Base-by-base conservation (phyloP, 2,888 invertebrate species). In the Prosopocoilus inquinatus region DNA sequence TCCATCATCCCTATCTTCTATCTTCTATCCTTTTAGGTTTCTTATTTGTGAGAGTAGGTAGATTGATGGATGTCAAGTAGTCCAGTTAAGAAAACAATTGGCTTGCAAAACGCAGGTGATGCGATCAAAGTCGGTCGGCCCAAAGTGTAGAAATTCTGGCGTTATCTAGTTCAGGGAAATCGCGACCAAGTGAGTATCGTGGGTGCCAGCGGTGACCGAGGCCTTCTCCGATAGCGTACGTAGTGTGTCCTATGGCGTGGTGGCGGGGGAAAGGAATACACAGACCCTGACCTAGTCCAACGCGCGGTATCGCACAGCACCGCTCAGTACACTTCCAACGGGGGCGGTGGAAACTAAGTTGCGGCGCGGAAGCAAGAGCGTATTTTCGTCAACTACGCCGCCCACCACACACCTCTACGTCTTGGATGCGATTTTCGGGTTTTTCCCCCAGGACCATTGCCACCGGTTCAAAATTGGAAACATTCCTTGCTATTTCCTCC, bases 231-330 rank as follows among this genome's bases (percentile, higher is more conserved):
- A 60, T 60, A 61, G 58, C 63, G 61, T 59, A 63, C 59, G 62
- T 57, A 64, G 53, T 59, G 60, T 55, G 61, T 64, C 60, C 59
- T 57, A 59, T 57, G 59, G 51, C 56, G 61, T 59, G 62, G 59
- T 62, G 60, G 59, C 55, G 58, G 55, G 55, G 57, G 60, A 52
- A 54, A 53, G 57, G 57, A 54, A 58, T 57, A 61, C 49, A 57
- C 63, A 60, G 65, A 64, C 67, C 68, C 66, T 68, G 69, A 68
- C 67, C 68, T 67, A 67, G 64, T 67, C 60, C 64, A 70, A 70
- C 65, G 62, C 64, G 61, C 64, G 60, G 64, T 66, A 61, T 63
- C 62, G 65, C 66, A 63, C 57, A 28, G 44, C 49, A 49, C 60
- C 61, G 60, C 57, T 65, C 62, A 58, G 62, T 60, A 55, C 58